Evolutionary conservation across 1,140 invertebrate species (phyloP).

Genomic region (Drosophila grimshawi): DNA sequence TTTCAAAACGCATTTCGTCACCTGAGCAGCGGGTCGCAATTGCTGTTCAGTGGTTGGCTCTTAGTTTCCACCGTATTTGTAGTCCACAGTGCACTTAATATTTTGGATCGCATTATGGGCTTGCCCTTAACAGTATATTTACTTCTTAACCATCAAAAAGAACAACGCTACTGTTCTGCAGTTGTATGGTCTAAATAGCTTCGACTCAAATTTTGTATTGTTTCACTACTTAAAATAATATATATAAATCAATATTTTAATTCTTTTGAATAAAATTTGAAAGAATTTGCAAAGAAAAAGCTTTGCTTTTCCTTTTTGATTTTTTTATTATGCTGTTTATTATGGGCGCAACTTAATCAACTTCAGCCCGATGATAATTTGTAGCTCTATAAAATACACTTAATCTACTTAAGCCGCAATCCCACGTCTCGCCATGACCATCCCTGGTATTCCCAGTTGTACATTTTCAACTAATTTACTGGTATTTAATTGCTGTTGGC

Average conservation of each 20-base stretch:
- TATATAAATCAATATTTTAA: too few species aligned
- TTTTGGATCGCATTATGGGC: background rate
- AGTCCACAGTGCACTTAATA: background rate
- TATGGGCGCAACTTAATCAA: too few species aligned
- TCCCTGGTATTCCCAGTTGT: background rate
- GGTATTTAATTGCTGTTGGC: conserved; percentile 64
- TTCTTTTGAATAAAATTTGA: too few species aligned
- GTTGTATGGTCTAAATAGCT: too few species aligned
- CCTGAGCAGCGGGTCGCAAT: conserved; percentile 59
- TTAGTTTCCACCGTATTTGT: conserved; percentile 40
- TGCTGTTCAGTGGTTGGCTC: conserved; percentile 43
- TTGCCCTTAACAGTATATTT: background rate
- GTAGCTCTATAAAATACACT: conserved; percentile 14
- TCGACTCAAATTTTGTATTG: too few species aligned
- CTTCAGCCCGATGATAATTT: background rate
- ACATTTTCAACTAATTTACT: conserved; percentile 55
- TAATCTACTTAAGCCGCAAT: conserved; percentile 8
- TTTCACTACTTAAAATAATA: too few species aligned
- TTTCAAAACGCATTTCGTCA: conserved; percentile 75
- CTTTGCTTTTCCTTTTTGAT: too few species aligned
- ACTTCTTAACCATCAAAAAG: too few species aligned
- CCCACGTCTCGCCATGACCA: background rate
- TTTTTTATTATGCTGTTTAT: too few species aligned
- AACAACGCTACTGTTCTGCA: too few species aligned
- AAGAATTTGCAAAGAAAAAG: too few species aligned